Percentiles rank a stretch among this genome's conserved stretches.
These are phyloP conservation scores for Potamarius usumacintae DNA, from an alignment of 2,113 vertebrate genomes.

Conservation along the genomic window DNA sequence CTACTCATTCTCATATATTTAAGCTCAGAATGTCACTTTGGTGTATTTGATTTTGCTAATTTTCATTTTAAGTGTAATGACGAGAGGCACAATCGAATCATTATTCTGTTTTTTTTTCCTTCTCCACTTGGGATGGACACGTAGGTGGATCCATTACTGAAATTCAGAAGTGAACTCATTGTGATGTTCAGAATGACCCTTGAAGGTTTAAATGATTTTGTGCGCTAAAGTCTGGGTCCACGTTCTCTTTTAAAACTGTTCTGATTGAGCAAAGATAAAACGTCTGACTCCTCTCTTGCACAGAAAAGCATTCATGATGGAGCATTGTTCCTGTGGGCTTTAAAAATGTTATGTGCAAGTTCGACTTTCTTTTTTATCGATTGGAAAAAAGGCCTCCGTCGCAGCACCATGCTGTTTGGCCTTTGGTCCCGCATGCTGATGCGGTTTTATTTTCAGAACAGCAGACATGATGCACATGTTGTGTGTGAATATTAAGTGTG, in stretches of 20 bases:
- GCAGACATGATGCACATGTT: conserved; percentile 25
- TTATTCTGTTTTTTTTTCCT: conserved; percentile 21
- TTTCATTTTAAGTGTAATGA: neutral
- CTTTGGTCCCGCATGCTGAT: conserved; percentile 34
- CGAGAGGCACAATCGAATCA: neutral
- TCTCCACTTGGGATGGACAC: neutral
- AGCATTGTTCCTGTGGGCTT: conserved; percentile 15
- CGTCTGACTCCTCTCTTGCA: conserved; percentile 7
- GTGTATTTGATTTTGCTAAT: neutral
- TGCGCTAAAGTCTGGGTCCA: conserved; percentile 7
- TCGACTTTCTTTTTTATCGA: conserved; percentile 15
- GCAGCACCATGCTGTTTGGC: conserved; percentile 13
- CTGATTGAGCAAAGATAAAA: conserved; percentile 17
- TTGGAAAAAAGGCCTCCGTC: neutral
- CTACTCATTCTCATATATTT: neutral
- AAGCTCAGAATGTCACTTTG: neutral
- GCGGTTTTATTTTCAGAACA: conserved; percentile 40
- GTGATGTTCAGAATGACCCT: neutral
- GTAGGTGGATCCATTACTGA: conserved; percentile 25
- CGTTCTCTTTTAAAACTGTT: neutral
- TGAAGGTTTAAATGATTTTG: neutral
- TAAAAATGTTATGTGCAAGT: conserved; percentile 22
- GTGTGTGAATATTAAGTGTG: conserved; percentile 13
- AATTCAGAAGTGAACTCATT: conserved; percentile 14
- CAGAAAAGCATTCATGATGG: conserved; percentile 29